phyloP scores from a whole-genome alignment of 2,113 vertebrate genomes.

The Sapayoa aenigma region DNA sequence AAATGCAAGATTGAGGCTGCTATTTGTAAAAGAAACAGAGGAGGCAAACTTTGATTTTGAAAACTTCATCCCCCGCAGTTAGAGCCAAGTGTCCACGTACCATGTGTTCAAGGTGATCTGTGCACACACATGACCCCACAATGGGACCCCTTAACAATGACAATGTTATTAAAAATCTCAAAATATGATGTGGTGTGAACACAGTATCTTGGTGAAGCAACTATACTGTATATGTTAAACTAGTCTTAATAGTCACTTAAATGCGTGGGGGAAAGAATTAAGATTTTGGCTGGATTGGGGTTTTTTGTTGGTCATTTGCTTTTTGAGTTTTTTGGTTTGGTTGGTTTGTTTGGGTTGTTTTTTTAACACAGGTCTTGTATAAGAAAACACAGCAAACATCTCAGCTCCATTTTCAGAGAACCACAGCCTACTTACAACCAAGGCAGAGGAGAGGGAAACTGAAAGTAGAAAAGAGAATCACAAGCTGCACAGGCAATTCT shows the following conservation, averaged over 20 bases:
- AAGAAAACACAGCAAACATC: slow-evolving; percentile 11
- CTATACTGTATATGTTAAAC: background rate
- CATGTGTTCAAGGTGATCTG: background rate
- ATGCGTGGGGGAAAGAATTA: background rate
- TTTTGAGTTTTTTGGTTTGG: background rate
- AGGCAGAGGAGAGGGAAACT: slow-evolving; percentile 53
- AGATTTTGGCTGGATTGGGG: background rate
- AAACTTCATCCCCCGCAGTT: background rate
- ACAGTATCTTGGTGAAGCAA: background rate
- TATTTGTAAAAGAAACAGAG: background rate
- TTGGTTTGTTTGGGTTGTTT: background rate
- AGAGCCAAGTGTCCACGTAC: background rate
- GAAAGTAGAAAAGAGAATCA: slow-evolving; percentile 22
- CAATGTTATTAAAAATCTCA: background rate
- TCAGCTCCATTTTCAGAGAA: slow-evolving; percentile 47
- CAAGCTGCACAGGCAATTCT: slow-evolving; percentile 57
- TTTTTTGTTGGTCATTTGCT: background rate
- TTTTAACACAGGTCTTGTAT: background rate
- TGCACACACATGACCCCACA: background rate
- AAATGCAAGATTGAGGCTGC: background rate
- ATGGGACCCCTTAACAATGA: background rate
- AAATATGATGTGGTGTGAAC: background rate
- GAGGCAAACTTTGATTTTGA: background rate
- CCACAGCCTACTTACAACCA: slow-evolving; percentile 28
- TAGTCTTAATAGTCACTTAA: background rate